Base-by-base conservation (phyloP, 2,797 vertebrate species). In the Psittacula derbiana region DNA sequence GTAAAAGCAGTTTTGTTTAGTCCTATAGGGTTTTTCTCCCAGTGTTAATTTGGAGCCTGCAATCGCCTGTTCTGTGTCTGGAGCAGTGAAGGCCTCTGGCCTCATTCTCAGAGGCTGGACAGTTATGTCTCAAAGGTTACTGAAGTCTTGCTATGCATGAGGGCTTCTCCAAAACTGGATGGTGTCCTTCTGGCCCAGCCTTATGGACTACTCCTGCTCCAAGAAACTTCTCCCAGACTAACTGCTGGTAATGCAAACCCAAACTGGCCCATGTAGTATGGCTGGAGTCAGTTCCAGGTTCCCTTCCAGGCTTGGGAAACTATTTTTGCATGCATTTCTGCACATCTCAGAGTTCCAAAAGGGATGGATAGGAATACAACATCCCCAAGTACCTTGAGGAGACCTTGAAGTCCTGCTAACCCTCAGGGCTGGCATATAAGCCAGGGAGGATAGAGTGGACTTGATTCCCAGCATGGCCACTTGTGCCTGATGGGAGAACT, bases 261-360 rank as follows among this genome's bases (percentile, higher is more conserved):
- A 49, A 15, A 60, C 24, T 70, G 50, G 28, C 28, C 25, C 64
- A 40, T 8, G 23, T 38, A 50, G 25, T 24, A 19, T 46, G 36
- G 6, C 52, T 88, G 20, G 64, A 72, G 23, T 70, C 28, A 66
- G 50, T 62, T 80, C 30, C 38, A 76, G 31, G 3, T 66, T 94
- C 87, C 27, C 14, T 66, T 76, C 53, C 53, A 62, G 70, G 19
- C 43, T 50, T 16, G 2, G 6, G 8, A 20, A 17, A 28, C n/a
- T 65, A 40, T 85, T 80, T 89, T 44, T 4, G 1, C 28, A 12
- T 31, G 9, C 11, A 21, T 57, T 78, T 36, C 30, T 36, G 10
- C n/a, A 36, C 33, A 36, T 58, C 28, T 31, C 1, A 1, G 14
- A 50, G 18, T 74, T 75, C 44, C n/a, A 23, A 1, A 1, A 1